A percentile compares a stretch with the other conserved stretches of the same genome.
Conservation (phyloP, 2,888 invertebrate species). For the Eristalis pertinax region DNA sequence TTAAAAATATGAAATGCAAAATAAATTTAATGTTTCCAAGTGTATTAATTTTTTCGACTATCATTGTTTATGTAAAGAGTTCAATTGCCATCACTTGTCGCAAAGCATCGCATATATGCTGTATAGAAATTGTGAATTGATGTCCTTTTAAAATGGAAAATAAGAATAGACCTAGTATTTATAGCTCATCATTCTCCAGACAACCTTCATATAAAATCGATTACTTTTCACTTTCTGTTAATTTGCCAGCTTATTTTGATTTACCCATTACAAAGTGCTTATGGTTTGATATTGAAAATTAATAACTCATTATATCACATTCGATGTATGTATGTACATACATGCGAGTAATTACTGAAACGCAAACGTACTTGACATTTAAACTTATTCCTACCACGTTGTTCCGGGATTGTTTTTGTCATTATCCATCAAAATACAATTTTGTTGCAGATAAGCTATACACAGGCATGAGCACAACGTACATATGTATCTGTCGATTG, state of each 20-base stretch:
- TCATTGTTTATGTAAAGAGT: too few relatives aligned
- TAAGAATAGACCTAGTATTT: too few relatives aligned
- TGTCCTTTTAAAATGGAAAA: too few relatives aligned
- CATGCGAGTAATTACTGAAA: background rate
- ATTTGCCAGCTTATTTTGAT: background rate
- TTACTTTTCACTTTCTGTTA: too few relatives aligned
- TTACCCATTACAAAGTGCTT: background rate
- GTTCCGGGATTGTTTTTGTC: background rate
- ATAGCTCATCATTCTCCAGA: too few relatives aligned
- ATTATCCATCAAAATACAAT: background rate
- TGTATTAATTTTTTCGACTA: too few relatives aligned
- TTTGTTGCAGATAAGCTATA: background rate
- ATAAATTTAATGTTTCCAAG: too few relatives aligned
- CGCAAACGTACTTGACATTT: background rate
- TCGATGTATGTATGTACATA: background rate
- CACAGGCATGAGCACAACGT: background rate
- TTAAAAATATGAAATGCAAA: too few relatives aligned
- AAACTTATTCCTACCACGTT: background rate
- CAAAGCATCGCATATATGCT: too few relatives aligned
- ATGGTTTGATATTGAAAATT: background rate
- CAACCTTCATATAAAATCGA: too few relatives aligned
- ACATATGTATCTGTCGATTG: background rate
- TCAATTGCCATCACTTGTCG: too few relatives aligned
- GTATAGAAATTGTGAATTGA: too few relatives aligned
- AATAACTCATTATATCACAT: background rate